Percentiles rank a stretch among this genome's conserved stretches.
These are phyloP conservation scores for Microcebus ravelobensis DNA, from an alignment of 2,113 vertebrate species.

Conservation along the genomic window DNA sequence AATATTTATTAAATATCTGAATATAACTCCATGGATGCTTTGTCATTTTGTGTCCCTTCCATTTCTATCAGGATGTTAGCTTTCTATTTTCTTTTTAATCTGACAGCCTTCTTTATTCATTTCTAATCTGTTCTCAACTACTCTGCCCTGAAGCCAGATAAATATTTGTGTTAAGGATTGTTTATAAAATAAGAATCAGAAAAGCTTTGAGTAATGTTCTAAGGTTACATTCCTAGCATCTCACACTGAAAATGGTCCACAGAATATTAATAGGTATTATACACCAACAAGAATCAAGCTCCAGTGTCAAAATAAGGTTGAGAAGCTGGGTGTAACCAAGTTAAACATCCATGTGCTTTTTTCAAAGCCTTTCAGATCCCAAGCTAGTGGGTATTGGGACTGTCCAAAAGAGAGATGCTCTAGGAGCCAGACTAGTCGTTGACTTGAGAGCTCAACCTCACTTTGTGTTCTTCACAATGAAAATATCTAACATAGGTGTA, in stretches of 20 bases:
- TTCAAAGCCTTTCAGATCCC: not conserved
- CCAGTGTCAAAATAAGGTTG: not conserved
- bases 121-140: not conserved
- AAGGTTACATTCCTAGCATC: not conserved
- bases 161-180: not conserved
- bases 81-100: not conserved
- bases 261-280: not conserved
- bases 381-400: fast-evolving
- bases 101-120: not conserved
- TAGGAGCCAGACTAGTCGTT: not conserved
- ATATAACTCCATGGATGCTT: not conserved
- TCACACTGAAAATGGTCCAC: not conserved
- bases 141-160: not conserved
- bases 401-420: not conserved
- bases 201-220: not conserved
- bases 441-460: not conserved
- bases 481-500: not conserved
- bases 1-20: not conserved
- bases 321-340: not conserved
- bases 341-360: not conserved
- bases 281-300: not conserved
- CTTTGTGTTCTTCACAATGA: not conserved
- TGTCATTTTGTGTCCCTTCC: not conserved
- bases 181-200: not conserved
- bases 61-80: not conserved